Evolutionary conservation across 2,888 invertebrate species (phyloP).

Genomic region (Amphiduros pacificus): DNA sequence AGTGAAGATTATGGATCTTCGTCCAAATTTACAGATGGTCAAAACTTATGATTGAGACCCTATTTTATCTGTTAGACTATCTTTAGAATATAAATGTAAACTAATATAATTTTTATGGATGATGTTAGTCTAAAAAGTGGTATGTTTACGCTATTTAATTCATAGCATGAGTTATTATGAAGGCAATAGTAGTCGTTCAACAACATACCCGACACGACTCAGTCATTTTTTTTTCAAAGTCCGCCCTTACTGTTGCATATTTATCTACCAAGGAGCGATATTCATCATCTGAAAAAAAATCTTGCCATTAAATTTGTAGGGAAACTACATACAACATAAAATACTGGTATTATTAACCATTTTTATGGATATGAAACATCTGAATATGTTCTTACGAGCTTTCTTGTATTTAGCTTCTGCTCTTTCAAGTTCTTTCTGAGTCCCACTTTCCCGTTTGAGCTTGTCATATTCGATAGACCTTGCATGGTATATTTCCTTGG

Average conservation of each 20-base stretch:
- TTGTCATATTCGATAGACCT: constrained; percentile 87
- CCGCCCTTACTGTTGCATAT: constrained; percentile 85
- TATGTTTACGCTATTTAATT: too few species aligned
- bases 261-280: constrained; percentile 89
- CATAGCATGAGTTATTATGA: too few species aligned
- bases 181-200: too few species aligned
- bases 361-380: background rate
- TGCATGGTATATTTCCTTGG: constrained; percentile 88
- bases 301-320: background rate
- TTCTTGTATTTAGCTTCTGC: constrained; percentile 86
- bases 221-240: constrained; percentile 95
- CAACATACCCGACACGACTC: constrained; percentile 65
- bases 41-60: too few species aligned
- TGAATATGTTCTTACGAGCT: constrained; percentile 66
- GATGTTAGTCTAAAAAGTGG: too few species aligned
- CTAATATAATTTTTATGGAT: too few species aligned
- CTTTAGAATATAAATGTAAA: too few species aligned
- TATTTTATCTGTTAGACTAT: too few species aligned
- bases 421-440: constrained; percentile 90
- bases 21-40: too few species aligned
- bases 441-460: constrained; percentile 84
- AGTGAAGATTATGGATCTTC: too few species aligned
- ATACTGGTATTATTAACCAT: too few species aligned
- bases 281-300: constrained; percentile 77
- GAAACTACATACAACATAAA: too few species aligned